Conservation (phyloP, 1,140 invertebrate species). For the Asbolus verrucosus region DNA sequence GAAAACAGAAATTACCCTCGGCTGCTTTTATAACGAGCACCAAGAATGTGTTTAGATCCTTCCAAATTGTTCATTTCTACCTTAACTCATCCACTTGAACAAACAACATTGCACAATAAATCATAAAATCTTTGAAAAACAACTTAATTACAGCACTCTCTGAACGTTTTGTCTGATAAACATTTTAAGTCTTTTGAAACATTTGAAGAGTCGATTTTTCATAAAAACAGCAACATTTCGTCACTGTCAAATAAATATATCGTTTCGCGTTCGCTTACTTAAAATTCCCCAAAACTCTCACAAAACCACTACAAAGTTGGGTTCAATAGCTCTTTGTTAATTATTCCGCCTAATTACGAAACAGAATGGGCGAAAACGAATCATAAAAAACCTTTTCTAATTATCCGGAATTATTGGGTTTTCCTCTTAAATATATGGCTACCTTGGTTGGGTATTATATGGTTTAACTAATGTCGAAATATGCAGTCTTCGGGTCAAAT, state of each 20-base stretch:
- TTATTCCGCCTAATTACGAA: slow-evolving; percentile 34
- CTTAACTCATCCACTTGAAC: slow-evolving; percentile 36
- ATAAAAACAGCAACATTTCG: neutral
- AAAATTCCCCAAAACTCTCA: slow-evolving; percentile 29
- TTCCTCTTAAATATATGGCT: slow-evolving; percentile 1
- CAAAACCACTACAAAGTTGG: slow-evolving; percentile 16
- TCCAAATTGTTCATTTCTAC: slow-evolving; percentile 35
- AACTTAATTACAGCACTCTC: slow-evolving; percentile 25
- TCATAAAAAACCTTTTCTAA: slow-evolving; percentile 36
- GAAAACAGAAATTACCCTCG: slow-evolving; percentile 37
- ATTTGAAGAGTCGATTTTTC: neutral
- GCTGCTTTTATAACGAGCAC: slow-evolving; percentile 40
- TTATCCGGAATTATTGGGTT: slow-evolving; percentile 32
- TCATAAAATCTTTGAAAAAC: slow-evolving; percentile 34
- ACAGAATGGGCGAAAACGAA: slow-evolving; percentile 17
- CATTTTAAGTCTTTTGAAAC: neutral
- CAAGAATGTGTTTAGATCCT: slow-evolving; percentile 33
- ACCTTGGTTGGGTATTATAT: slow-evolving; percentile 25
- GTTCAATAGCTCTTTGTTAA: slow-evolving; percentile 39
- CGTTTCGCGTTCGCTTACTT: neutral
- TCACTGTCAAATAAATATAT: slow-evolving; percentile 13
- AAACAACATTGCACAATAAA: slow-evolving; percentile 38
- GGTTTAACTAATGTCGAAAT: slow-evolving; percentile 20
- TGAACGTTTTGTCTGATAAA: neutral
- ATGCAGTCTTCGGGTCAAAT: slow-evolving; percentile 33